These are phyloP conservation scores for Aleiodes sp. DNA, from an alignment of 1,140 invertebrate species.

Conservation along the genomic window DNA sequence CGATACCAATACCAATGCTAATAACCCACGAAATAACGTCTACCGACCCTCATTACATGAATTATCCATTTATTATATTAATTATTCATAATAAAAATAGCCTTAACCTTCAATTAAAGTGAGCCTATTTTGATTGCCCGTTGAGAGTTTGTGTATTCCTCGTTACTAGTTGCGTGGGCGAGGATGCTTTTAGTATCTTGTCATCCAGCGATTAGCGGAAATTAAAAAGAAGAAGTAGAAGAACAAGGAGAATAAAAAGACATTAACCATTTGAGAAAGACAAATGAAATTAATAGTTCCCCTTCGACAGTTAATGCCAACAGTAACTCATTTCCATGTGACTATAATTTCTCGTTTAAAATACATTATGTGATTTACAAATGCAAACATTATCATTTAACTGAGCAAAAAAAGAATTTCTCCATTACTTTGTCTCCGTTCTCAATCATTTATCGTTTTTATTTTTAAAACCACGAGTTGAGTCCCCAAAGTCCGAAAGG, in stretches of 20 bases:
- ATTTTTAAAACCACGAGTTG: not conserved
- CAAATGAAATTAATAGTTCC: constrained; percentile 9
- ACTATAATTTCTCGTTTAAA: constrained; percentile 14
- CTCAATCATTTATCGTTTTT: constrained; percentile 32
- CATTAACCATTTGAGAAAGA: not conserved
- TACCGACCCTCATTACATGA: constrained; percentile 4
- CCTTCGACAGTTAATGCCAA: not conserved
- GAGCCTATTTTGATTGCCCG: not conserved
- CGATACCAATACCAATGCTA: not conserved
- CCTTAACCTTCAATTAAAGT: constrained; percentile 22
- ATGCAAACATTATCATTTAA: not conserved
- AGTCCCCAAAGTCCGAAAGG: too few relatives aligned
- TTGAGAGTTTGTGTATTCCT: not conserved
- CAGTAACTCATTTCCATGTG: constrained; percentile 9
- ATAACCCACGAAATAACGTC: not conserved
- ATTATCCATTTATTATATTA: constrained; percentile 33
- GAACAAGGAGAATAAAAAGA: not conserved
- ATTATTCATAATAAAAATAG: constrained; percentile 33
- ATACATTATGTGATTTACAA: constrained; percentile 14
- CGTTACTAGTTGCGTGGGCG: not conserved
- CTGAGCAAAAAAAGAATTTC: not conserved
- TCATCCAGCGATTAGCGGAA: not conserved
- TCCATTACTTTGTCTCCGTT: not conserved
- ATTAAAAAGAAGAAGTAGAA: not conserved
- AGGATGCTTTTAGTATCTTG: constrained; percentile 1